phyloP scores from a whole-genome alignment of 2,797 vertebrate genomes.

The Pseudocheirus occidentalis region DNA sequence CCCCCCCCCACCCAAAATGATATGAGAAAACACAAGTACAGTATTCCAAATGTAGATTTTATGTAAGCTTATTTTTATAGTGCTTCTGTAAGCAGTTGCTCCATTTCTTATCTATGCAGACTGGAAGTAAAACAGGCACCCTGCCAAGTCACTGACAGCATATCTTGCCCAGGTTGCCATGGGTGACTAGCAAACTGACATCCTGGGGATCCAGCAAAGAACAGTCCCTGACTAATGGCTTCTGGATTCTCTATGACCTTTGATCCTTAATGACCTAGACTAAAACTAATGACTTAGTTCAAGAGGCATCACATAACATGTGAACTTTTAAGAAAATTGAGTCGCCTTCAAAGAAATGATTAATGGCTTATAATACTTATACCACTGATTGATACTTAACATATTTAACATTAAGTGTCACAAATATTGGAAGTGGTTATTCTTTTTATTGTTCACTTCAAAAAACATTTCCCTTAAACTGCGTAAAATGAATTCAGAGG shows the following conservation, averaged over 20 bases:
- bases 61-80: constrained; percentile 81
- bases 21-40: constrained; percentile 7
- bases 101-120: constrained; percentile 75
- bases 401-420: constrained; percentile 24
- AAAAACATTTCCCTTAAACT: constrained; percentile 59
- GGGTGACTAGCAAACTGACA: constrained; percentile 89
- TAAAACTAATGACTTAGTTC: constrained; percentile 86
- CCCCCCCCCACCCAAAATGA: constrained; percentile 64
- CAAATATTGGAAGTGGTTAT: constrained; percentile 37
- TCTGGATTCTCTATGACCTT: constrained; percentile 89
- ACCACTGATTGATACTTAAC: constrained; percentile 38
- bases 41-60: constrained; percentile 77
- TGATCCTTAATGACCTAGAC: constrained; percentile 86
- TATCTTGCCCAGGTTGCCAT: constrained; percentile 85
- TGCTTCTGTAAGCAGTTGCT: constrained; percentile 68
- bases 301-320: constrained; percentile 80
- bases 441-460: constrained; percentile 55
- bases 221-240: constrained; percentile 89
- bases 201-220: constrained; percentile 88
- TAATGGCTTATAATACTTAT: constrained; percentile 77
- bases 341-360: constrained; percentile 79
- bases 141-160: constrained; percentile 81
- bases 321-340: constrained; percentile 81
- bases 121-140: constrained; percentile 79
- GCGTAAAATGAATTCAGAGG: constrained; percentile 52